Evolutionary conservation across 2,888 invertebrate species (phyloP), one percentile per base, ranked within the genome.

Genomic region (Siphlonurus alternatus): DNA sequence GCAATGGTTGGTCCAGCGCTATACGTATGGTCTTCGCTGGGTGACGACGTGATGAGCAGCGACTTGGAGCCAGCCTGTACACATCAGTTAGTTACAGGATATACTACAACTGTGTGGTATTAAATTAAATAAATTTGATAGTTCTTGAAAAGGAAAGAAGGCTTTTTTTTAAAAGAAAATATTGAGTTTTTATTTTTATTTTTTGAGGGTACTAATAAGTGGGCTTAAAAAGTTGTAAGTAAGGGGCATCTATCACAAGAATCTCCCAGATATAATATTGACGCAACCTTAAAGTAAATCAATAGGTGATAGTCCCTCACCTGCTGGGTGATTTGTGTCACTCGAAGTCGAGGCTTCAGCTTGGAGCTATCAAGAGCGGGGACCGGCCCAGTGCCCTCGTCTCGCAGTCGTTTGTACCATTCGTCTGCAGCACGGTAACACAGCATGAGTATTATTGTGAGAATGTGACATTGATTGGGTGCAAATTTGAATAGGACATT

Each of bases 11-110:
- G 79, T 38, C 80, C 80, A 66, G 84, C 84, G 71, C 91, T 92
- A 78, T 94, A 95, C 63, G 93, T 93, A 77, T 95, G 94, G 80
- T 95, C 95, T 77, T 92, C 91, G 76, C 91, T 92, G 0, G 93
- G 91, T 71, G 89, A 89, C 63, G 87, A 87, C 2, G 92, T 93
- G 70, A 92, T 90, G 69, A 93, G 85, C 25, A 72, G 71, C 61
- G 68, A 66, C 10, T 56, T 56, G n/a, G 5, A 3, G 5, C 15
- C 7, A 5, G n/a, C 56, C 56, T 56, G n/a, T 10, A 20, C n/a
- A 56, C 22, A 56, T 18, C 56, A 56, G 5, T 10, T n/a, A 56
- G 22, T 56, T 51, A 51, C 53, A 51, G 53, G 53, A n/a, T 51
- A n/a, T n/a, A n/a, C n/a, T n/a, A n/a, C n/a, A n/a, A n/a, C n/a